These are phyloP conservation scores for Cromileptes altivelis DNA, from an alignment of 2,113 vertebrate species.

Conservation along the genomic window DNA sequence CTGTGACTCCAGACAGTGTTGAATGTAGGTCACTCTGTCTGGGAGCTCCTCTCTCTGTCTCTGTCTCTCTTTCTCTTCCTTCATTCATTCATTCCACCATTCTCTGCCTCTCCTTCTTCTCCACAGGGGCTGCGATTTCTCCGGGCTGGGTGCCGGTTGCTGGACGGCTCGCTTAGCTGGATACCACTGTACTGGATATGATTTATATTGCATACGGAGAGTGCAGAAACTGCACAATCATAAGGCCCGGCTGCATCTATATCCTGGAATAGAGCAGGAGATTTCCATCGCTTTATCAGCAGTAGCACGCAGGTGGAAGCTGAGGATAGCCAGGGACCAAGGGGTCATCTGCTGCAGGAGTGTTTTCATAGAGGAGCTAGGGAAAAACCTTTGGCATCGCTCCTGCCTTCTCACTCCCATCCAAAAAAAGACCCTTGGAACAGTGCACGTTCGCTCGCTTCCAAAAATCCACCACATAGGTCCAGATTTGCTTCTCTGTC, in stretches of 20 bases:
- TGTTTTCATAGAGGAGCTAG: conserved; percentile 50
- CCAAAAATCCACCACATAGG: conserved; percentile 71
- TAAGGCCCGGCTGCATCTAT: conserved; percentile 73
- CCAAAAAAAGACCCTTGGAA: conserved; percentile 53
- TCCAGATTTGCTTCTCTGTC: conserved; percentile 66
- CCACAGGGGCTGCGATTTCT: conserved; percentile 64
- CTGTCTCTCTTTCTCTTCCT: conserved; percentile 45
- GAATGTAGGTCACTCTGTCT: conserved; percentile 82
- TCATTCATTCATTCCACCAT: conserved; percentile 49
- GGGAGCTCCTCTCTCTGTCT: conserved; percentile 64
- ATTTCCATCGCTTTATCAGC: conserved; percentile 62
- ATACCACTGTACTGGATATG: conserved; percentile 62
- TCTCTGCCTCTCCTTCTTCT: conserved; percentile 53
- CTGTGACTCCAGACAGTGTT: conserved; percentile 74
- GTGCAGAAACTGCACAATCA: conserved; percentile 60
- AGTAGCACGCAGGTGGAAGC: conserved; percentile 45
- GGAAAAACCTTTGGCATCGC: conserved; percentile 57
- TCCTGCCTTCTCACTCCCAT: conserved; percentile 51
- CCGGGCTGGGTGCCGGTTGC: conserved; percentile 55
- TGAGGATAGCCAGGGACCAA: conserved; percentile 50
- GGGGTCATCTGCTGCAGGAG: conserved; percentile 57
- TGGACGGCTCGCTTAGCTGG: conserved; percentile 63
- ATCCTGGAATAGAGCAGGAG: conserved; percentile 63
- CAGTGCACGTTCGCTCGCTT: conserved; percentile 45
- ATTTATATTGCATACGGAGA: conserved; percentile 65